Percentiles rank a stretch among this genome's conserved stretches.
phyloP scores from a whole-genome alignment of 2,113 vertebrate genomes.

The Eonycteris spelaea region DNA sequence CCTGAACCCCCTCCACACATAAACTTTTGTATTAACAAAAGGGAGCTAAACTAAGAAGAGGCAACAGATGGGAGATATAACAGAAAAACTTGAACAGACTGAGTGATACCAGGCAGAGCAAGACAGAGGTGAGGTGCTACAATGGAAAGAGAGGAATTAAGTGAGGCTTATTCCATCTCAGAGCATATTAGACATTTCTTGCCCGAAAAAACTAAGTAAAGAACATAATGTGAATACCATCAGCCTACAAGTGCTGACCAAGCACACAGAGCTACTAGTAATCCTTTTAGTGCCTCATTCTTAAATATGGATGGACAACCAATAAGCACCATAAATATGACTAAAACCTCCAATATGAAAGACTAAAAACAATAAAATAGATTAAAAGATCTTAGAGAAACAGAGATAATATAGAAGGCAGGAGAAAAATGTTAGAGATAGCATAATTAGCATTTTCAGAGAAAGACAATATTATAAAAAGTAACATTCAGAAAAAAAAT shows the following conservation, averaged over 20 bases:
- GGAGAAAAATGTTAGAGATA: neutral
- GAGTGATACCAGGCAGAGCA: neutral
- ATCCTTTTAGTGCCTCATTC: constrained; percentile 13
- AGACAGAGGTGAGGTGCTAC: neutral
- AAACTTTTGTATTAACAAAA: constrained; percentile 6
- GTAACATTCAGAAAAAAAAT: neutral
- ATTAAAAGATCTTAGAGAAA: neutral
- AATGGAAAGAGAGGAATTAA: neutral
- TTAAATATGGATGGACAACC: neutral
- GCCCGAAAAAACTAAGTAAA: constrained; percentile 46
- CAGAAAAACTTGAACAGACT: neutral
- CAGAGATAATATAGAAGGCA: neutral
- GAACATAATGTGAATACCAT: neutral
- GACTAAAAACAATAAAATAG: neutral
- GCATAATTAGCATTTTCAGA: constrained; percentile 15
- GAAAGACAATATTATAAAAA: neutral
- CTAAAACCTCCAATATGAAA: constrained; percentile 36
- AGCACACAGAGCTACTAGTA: neutral
- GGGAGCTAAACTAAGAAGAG: constrained; percentile 13
- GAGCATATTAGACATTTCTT: neutral
- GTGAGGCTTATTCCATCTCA: neutral
- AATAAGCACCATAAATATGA: constrained; percentile 7
- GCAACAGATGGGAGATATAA: neutral
- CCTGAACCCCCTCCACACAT: neutral
- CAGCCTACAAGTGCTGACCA: neutral